These are phyloP conservation scores for Heteropelma amictum DNA, from an alignment of 2,888 invertebrate genomes.

Conservation along the genomic window DNA sequence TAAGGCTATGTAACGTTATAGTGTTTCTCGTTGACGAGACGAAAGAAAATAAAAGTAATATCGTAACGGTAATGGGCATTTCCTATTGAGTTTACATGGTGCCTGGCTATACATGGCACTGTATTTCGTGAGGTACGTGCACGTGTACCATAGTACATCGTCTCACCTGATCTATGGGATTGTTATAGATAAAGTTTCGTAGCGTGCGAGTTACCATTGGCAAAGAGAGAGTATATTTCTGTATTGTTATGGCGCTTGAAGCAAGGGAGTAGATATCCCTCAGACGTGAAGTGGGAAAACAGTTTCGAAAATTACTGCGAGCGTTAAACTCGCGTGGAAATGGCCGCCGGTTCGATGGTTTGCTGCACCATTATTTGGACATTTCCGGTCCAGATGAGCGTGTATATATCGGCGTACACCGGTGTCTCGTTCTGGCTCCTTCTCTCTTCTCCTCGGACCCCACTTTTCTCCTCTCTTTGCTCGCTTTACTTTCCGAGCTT, in stretches of 20 bases:
- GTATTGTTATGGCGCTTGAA: neutral
- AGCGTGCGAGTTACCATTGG: neutral
- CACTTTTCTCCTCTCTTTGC: neutral
- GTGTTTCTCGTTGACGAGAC: no score
- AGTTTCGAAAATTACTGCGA: slow-evolving; percentile 24
- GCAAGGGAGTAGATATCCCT: slow-evolving; percentile 3
- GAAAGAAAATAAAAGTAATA: no score
- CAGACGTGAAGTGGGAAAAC: slow-evolving; percentile 3
- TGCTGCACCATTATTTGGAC: slow-evolving; percentile 9
- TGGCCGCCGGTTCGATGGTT: slow-evolving; percentile 12
- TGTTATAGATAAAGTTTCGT: slow-evolving; percentile 38
- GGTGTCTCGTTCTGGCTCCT: neutral
- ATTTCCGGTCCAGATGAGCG: neutral
- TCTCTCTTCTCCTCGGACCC: neutral
- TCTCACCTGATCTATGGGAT: slow-evolving; percentile 16
- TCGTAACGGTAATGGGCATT: no score
- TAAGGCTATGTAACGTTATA: no score
- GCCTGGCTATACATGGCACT: no score
- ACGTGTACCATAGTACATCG: slow-evolving; percentile 16
- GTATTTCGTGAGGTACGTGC: slow-evolving; percentile 9
- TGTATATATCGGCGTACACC: neutral
- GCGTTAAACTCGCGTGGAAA: slow-evolving; percentile 32
- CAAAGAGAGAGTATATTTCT: neutral
- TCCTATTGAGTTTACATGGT: no score
- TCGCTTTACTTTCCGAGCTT: neutral